Percentiles rank a stretch among this genome's conserved stretches.
Conservation (phyloP, 2,113 vertebrate species). For the pig (Sus scrofa) region T2T-Sscrofa CM000826.6:98093501-98094000, state of each 20-base stretch:
- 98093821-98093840: constrained; percentile 88
- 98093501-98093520: constrained; percentile 80
- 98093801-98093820: constrained; percentile 88
- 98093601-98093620: constrained; percentile 90
- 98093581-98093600: constrained; percentile 91
- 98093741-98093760: constrained; percentile 93
- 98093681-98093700: constrained; percentile 99
- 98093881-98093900: constrained; percentile 57
- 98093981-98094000: neutral
- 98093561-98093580: constrained; percentile 89
- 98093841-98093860: constrained; percentile 84
- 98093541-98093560: constrained; percentile 79
- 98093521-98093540: constrained; percentile 84
- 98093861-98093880: constrained; percentile 72
- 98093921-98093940: constrained; percentile 28
- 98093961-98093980: neutral
- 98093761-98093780: constrained; percentile 91
- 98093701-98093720: constrained; percentile 98
- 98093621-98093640: constrained; percentile 92
- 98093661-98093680: constrained; percentile 96
- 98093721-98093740: constrained; percentile 97
- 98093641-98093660: constrained; percentile 95
- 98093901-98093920: neutral
- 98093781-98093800: constrained; percentile 89
- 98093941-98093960: neutral